Evolutionary conservation across 1,140 invertebrate genomes (phyloP).

Genomic region (Philopotamus ludificatus): DNA sequence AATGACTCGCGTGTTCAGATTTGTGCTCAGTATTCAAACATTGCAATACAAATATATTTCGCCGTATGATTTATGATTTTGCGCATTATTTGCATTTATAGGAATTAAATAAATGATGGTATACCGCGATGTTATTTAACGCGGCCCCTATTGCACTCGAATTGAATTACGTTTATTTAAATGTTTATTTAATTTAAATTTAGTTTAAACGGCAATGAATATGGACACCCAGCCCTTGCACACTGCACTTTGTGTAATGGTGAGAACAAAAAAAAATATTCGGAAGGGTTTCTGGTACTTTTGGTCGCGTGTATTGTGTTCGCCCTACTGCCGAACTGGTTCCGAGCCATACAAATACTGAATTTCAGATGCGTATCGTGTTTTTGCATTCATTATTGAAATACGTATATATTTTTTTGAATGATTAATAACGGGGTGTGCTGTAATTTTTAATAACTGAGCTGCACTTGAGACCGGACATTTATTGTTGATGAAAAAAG

Average conservation of each 20-base stretch:
- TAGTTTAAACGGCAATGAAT: not conserved
- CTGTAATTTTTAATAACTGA: not conserved
- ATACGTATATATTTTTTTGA: not conserved
- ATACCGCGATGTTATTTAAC: too few species aligned
- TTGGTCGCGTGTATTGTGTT: not conserved
- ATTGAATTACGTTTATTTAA: too few species aligned
- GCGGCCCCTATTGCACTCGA: too few species aligned
- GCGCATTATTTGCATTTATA: too few species aligned
- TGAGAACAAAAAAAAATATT: not conserved
- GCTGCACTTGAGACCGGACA: constrained; percentile 1
- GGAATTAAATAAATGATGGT: too few species aligned
- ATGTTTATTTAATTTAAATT: not conserved
- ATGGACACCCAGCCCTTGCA: not conserved
- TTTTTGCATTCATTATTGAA: not conserved
- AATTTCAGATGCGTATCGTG: not conserved
- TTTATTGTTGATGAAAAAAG: too few species aligned
- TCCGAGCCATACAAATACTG: not conserved
- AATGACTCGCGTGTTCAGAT: too few species aligned
- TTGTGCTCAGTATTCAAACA: too few species aligned
- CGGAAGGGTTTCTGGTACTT: not conserved
- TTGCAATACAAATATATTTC: too few species aligned
- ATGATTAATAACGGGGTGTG: constrained; percentile 5
- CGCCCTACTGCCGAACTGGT: not conserved
- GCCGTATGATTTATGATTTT: too few species aligned
- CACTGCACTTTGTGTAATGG: not conserved